These are phyloP conservation scores for Rhogogaster chlorosoma DNA, from an alignment of 2,888 invertebrate genomes.

Conservation along the genomic window DNA sequence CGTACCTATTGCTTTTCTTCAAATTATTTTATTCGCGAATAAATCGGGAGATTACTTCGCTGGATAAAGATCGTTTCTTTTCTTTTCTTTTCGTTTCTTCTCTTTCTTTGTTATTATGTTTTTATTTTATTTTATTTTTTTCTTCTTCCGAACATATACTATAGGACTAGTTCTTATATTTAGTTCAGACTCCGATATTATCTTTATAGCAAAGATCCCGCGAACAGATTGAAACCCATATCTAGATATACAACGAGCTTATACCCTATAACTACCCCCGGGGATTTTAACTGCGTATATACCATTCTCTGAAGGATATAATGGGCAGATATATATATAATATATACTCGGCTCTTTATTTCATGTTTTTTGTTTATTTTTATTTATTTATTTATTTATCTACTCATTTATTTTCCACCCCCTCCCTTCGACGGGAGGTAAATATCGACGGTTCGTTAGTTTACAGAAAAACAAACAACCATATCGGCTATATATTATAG, in stretches of 20 bases:
- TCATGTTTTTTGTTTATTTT: background rate
- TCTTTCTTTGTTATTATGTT: too few relatives aligned
- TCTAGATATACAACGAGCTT: background rate
- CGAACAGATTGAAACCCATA: background rate
- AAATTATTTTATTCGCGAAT: background rate
- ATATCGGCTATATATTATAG: background rate
- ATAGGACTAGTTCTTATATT: background rate
- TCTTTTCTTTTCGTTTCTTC: background rate
- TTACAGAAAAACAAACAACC: background rate
- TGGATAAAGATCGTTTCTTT: background rate
- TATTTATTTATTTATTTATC: background rate
- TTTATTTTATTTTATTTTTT: background rate
- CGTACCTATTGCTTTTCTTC: background rate
- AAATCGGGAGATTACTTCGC: constrained; percentile 5
- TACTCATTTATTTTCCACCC: background rate
- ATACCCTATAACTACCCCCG: constrained; percentile 26
- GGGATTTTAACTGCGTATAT: background rate
- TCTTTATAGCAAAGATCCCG: constrained; percentile 20
- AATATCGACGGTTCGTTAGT: constrained; percentile 18
- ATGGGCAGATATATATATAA: background rate
- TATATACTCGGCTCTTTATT: background rate
- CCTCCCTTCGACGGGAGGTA: background rate
- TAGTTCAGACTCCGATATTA: background rate
- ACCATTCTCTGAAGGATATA: background rate
- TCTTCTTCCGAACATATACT: background rate